These are phyloP conservation scores for Cuniculus paca DNA, from an alignment of 2,797 vertebrate species.

Conservation along the genomic window DNA sequence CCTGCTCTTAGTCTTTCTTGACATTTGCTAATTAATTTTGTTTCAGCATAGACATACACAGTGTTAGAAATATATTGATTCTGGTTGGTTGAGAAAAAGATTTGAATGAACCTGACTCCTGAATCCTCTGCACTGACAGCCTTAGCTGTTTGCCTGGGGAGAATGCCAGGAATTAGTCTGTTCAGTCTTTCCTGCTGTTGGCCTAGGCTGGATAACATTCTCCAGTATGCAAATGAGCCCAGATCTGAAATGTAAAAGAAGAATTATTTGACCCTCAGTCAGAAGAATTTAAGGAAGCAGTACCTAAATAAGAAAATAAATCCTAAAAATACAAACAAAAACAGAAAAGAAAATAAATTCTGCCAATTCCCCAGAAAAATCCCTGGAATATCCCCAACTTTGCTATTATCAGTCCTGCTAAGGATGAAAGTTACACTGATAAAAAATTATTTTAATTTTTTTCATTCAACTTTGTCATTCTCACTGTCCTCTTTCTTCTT, in stretches of 20 bases:
- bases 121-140: background rate
- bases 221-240: background rate
- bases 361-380: background rate
- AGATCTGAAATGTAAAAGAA: background rate
- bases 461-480: background rate
- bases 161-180: background rate
- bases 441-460: background rate
- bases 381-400: background rate
- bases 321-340: background rate
- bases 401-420: background rate
- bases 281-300: constrained; percentile 24
- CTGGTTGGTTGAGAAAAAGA: background rate
- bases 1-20: background rate
- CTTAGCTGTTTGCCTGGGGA: background rate
- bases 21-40: background rate
- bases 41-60: background rate
- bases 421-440: background rate
- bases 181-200: background rate
- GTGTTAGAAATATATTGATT: background rate
- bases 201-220: background rate
- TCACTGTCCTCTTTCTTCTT: background rate
- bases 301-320: background rate
- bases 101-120: background rate
- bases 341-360: background rate
- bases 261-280: background rate